Conservation (phyloP, 1,140 invertebrate genomes). For the Anoplophora glabripennis region DNA sequence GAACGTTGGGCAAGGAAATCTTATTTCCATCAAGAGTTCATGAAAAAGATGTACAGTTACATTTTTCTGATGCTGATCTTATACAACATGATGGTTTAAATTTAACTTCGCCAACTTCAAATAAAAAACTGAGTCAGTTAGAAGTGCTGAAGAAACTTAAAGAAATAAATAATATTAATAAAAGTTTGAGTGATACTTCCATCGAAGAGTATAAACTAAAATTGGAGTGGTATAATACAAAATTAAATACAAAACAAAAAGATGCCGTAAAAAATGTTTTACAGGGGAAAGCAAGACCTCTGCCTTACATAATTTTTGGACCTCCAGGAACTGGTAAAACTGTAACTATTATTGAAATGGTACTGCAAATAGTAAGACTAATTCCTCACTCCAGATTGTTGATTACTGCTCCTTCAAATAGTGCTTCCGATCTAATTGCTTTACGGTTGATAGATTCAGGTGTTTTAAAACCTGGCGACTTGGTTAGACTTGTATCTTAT, state of each 20-base stretch:
- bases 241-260: conserved; percentile 65
- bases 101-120: not conserved
- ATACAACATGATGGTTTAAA: not conserved
- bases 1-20: conserved; percentile 36
- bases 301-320: conserved; percentile 76
- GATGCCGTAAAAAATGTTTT: conserved; percentile 66
- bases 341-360: conserved; percentile 71
- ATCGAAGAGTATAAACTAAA: not conserved
- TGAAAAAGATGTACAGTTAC: conserved; percentile 36
- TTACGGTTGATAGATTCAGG: conserved; percentile 52
- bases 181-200: too few species aligned
- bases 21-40: conserved; percentile 40
- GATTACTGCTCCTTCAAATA: conserved; percentile 72
- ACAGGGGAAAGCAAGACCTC: conserved; percentile 54
- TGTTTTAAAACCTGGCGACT: conserved; percentile 52
- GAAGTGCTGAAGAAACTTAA: conserved; percentile 3
- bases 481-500: conserved; percentile 66
- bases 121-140: not conserved
- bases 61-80: conserved; percentile 18
- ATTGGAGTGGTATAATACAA: conserved; percentile 58
- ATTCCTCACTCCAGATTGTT: conserved; percentile 56
- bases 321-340: conserved; percentile 83
- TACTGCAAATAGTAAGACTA: conserved; percentile 52
- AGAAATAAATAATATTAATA: too few species aligned
- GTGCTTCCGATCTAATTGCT: conserved; percentile 72